Evolutionary conservation across 2,797 vertebrate genomes (phyloP), one percentile per base, ranked within the genome.

Genomic region (Gallinago solitaria): DNA sequence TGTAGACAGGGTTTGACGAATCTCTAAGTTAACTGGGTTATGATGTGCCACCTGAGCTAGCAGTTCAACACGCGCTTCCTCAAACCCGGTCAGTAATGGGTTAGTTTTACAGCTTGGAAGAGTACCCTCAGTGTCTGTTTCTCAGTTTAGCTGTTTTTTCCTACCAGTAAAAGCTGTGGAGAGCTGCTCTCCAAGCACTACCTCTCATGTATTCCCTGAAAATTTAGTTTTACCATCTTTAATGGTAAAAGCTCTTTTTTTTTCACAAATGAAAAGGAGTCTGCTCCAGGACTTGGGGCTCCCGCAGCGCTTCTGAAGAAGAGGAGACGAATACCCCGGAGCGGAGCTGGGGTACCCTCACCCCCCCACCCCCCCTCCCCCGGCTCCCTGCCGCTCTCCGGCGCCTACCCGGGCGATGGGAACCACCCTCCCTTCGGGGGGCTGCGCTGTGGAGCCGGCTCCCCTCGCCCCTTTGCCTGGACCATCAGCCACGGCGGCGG

Each of bases 401-500:
- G 35, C 51, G 39, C 33, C 18, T 35, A 4, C 25, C 5, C 19
- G 9, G 4, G 48, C 17, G 9, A 3, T 1, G 17, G 19, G 4
- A 69, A 5, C 5, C 37, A 6, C 32, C 2, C 7, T 14, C 27
- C 39, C n/a, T 3, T 63, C 19, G 4, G 43, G 48, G 9, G 0
- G 25, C 86, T 41, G 82, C 69, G 3, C 37, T 2, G 3, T 3
- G 23, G 16, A 47, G 9, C 48, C 45, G 24, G 11, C 64, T 50
- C 48, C 69, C 0, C 25, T 57, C 24, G 2, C 18, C 24, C 5
- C 39, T 21, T 25, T 1, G 19, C n/a, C 43, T 25, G 28, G 3
- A 9, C 5, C 0, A 14, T 0, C 53, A 11, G 33, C 11, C 0
- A 6, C 3, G 1, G 47, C 7, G 3, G 39, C 41, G 24, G 51